Evolutionary conservation across 2,888 invertebrate species (phyloP).

Genomic region (Dastarcus helophoroides): DNA sequence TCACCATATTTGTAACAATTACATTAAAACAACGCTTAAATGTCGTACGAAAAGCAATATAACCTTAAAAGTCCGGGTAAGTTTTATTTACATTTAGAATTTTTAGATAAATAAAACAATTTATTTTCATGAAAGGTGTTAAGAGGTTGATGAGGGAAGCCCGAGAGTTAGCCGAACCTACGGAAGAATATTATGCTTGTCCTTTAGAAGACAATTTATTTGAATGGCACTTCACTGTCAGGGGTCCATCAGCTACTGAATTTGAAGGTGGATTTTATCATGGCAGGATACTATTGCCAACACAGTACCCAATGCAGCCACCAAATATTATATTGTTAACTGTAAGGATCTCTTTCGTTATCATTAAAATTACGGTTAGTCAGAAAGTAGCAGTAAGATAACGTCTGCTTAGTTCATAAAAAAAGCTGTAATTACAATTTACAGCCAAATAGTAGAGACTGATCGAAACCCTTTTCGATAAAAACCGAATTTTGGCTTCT

Average conservation of each 20-base stretch:
- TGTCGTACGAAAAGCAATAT: conserved; percentile 45
- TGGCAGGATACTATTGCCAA: conserved; percentile 80
- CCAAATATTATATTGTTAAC: conserved; percentile 88
- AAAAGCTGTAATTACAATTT: too few relatives aligned
- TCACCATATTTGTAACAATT: conserved; percentile 1
- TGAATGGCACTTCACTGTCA: conserved; percentile 95
- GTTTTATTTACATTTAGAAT: conserved; percentile 5
- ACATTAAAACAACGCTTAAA: too few relatives aligned
- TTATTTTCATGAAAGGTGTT: conserved; percentile 50
- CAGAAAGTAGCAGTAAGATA: too few relatives aligned
- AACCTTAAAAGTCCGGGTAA: conserved; percentile 51
- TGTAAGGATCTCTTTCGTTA: conserved; percentile 46
- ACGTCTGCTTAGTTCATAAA: too few relatives aligned
- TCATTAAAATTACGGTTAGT: too few relatives aligned
- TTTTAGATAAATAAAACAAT: not conserved
- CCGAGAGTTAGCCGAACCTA: conserved; percentile 70
- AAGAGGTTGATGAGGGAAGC: conserved; percentile 91
- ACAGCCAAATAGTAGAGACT: too few relatives aligned
- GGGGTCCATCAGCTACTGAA: conserved; percentile 78
- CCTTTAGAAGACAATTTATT: conserved; percentile 92
- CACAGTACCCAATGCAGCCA: conserved; percentile 96
- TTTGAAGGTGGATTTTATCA: conserved; percentile 89
- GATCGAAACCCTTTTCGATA: too few relatives aligned
- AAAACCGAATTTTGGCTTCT: too few relatives aligned
- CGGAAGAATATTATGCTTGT: conserved; percentile 80